Conservation (phyloP, 2,113 vertebrate species). For the Gavialis gangeticus region DNA sequence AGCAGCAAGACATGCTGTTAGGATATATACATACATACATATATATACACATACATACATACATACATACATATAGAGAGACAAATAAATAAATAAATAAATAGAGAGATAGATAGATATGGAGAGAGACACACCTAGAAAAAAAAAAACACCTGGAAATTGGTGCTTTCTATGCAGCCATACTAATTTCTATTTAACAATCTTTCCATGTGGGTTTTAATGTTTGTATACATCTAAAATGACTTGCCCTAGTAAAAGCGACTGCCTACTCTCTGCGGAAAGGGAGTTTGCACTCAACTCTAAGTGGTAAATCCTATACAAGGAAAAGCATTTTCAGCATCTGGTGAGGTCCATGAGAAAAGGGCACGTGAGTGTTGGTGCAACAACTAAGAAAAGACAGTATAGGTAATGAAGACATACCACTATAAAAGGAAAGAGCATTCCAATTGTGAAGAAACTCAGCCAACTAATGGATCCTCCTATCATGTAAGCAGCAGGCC, state of each 20-base stretch:
- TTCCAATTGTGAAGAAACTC: constrained; percentile 91
- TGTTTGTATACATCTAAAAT: background rate
- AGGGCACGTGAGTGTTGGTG: background rate
- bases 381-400: background rate
- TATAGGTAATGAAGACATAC: constrained; percentile 65
- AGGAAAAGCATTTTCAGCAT: background rate
- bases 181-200: background rate
- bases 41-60: no score
- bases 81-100: no score
- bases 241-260: background rate
- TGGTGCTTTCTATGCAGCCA: background rate
- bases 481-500: constrained; percentile 87
- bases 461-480: constrained; percentile 89
- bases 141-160: background rate
- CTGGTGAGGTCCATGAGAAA: background rate
- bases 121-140: background rate
- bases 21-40: no score
- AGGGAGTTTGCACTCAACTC: no score
- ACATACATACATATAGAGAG: no score
- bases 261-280: background rate
- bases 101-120: no score
- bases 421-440: constrained; percentile 92
- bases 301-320: background rate
- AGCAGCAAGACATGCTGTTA: no score
- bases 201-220: background rate